These are phyloP conservation scores for Diloba caeruleocephala DNA, from an alignment of 2,888 invertebrate species.

Conservation along the genomic window DNA sequence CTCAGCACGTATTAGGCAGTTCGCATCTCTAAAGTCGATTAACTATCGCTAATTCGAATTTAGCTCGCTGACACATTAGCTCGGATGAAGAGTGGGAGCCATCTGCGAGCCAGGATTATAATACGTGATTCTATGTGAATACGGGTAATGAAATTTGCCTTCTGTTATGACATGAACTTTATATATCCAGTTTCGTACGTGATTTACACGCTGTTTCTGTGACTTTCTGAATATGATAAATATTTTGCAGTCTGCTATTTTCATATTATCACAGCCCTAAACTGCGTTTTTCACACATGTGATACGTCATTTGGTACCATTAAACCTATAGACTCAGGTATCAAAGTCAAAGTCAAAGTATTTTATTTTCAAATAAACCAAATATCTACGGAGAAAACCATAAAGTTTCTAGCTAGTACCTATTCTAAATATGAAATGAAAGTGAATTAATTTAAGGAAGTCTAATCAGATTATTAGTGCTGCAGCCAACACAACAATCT, in stretches of 20 bases:
- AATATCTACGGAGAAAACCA: too few relatives aligned
- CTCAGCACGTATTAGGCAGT: conserved; percentile 60
- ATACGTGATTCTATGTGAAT: conserved; percentile 49
- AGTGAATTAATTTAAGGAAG: too few relatives aligned
- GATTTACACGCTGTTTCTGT: background rate
- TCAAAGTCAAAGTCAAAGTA: too few relatives aligned
- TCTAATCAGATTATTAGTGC: too few relatives aligned
- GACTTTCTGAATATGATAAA: conserved; percentile 1
- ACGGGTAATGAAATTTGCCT: conserved; percentile 34
- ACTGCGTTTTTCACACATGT: background rate
- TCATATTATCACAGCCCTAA: background rate
- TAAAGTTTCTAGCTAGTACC: too few relatives aligned
- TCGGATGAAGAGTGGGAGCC: conserved; percentile 49
- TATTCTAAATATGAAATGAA: too few relatives aligned
- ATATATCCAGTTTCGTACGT: conserved; percentile 14
- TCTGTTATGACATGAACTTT: conserved; percentile 18
- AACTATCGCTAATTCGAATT: conserved; percentile 67
- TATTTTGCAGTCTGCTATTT: background rate
- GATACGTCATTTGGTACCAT: background rate
- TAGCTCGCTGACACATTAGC: conserved; percentile 65
- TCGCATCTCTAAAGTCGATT: conserved; percentile 64
- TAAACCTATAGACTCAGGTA: too few relatives aligned
- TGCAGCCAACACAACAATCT: too few relatives aligned
- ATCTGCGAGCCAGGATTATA: conserved; percentile 51
- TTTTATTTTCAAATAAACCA: too few relatives aligned